Evolutionary conservation across 2,113 vertebrate genomes (phyloP).

Genomic region (Gymnorhina tibicen): DNA sequence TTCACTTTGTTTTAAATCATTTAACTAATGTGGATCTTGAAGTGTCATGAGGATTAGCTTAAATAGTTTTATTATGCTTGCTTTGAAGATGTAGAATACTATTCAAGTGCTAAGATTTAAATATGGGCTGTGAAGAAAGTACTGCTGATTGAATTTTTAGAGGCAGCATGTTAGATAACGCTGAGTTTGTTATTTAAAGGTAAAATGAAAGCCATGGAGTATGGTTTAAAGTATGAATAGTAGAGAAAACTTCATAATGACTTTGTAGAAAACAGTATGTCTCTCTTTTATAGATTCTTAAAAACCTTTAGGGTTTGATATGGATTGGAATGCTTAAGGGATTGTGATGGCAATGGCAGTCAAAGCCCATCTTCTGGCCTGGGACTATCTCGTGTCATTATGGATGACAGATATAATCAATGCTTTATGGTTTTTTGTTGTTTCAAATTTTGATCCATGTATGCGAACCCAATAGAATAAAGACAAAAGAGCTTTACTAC

Average conservation of each 20-base stretch:
- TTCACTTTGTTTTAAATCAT: neutral
- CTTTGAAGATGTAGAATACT: neutral
- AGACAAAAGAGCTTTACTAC: neutral
- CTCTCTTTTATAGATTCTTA: neutral
- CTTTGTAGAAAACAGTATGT: neutral
- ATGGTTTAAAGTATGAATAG: neutral
- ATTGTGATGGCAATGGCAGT: neutral
- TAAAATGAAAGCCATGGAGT: neutral
- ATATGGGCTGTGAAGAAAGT: neutral
- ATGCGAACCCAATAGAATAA: neutral
- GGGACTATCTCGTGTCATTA: fast-evolving
- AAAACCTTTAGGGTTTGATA: neutral
- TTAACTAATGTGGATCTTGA: neutral
- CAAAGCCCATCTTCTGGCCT: neutral
- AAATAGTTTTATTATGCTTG: neutral
- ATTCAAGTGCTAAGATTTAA: neutral
- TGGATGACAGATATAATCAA: neutral
- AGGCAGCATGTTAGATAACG: neutral
- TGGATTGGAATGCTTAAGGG: neutral
- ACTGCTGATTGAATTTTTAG: neutral
- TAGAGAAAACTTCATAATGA: neutral
- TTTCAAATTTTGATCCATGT: neutral
- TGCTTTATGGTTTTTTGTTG: neutral
- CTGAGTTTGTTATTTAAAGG: neutral
- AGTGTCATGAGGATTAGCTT: neutral